Evolutionary conservation across 2,797 vertebrate species (phyloP).

Genomic region (Anisognathus igniventris): DNA sequence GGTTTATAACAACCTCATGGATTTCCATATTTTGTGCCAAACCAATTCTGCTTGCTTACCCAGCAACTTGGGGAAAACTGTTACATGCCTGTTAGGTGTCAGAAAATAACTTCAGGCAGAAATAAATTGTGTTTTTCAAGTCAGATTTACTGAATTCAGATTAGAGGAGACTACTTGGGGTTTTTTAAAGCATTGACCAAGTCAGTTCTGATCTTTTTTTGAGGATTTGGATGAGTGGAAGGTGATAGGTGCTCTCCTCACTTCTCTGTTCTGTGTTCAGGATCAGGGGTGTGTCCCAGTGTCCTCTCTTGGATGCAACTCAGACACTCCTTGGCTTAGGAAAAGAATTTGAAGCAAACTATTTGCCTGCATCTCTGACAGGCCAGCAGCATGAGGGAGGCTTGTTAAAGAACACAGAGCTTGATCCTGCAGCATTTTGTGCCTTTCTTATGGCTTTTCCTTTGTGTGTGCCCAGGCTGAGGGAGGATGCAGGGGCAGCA

Average conservation of each 20-base stretch:
- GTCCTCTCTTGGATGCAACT: not conserved
- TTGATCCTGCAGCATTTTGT: not conserved
- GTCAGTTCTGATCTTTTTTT: not conserved
- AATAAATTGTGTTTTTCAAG: not conserved
- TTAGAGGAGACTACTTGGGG: not conserved
- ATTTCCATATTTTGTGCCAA: slow-evolving; percentile 57
- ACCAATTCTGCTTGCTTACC: slow-evolving; percentile 71
- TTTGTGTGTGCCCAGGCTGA: not conserved
- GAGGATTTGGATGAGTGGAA: not conserved
- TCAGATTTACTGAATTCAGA: not conserved
- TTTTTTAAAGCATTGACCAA: not conserved
- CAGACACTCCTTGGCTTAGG: not conserved
- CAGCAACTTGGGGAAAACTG: slow-evolving; percentile 74
- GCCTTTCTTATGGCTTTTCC: not conserved
- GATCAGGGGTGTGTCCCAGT: not conserved
- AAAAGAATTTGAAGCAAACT: not conserved
- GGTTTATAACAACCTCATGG: slow-evolving; percentile 53
- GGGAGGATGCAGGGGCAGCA: not conserved
- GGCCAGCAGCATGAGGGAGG: not conserved
- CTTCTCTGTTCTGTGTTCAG: not conserved
- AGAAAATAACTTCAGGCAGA: not conserved
- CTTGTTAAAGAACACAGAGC: not conserved
- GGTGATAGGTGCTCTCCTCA: not conserved
- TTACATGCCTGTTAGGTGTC: slow-evolving; percentile 65
- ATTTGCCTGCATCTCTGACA: not conserved